Base-by-base conservation (phyloP, 2,113 vertebrate species). In the Thymallus thymallus region DNA sequence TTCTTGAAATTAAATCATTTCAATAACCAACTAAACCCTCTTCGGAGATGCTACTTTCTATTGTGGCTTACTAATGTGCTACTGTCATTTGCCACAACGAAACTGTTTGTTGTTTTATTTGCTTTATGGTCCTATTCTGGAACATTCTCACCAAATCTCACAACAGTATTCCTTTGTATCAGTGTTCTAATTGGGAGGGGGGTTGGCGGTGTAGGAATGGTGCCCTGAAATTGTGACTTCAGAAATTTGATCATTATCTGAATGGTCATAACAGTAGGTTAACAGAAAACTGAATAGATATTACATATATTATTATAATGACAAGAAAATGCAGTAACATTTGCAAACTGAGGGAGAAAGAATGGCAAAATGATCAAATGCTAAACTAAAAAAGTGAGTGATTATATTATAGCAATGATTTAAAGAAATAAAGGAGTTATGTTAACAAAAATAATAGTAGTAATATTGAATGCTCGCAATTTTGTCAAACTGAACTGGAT, bases 401-500 rank as follows among this genome's bases (percentile, higher is more conserved):
- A 83, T 77, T 85, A 88, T 81, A 66, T 85, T 79, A 85, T 82
- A 84, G 77, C 85, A 79, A 90, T 82, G 90, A 90, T 85, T 83
- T 85, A 84, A 88, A 86, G 74, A 88, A 79, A 78, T 87, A 81
- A 79, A 86, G 79, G 82, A 85, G 86, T 91, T 88, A 86, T 88
- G 90, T 90, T 88, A 85, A 88, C 87, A 91, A 89, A 10, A 84
- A 86, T 89, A 85, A 88, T 84, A 89, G 79, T 92, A 91, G 85
- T 91, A 85, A 85, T 88, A 89, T 82, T 88, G 91, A 92, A 91
- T 90, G 91, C 90, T 91, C 86, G 86, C 87, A 88, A 89, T 92
- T 92, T 92, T 91, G 89, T 92, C 90, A 86, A 85, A 86, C 87
- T 91, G 91, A 92, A 92, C 87, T 91, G 91, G 91, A 92, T 90